A percentile compares a stretch with the other conserved stretches of the same genome.
Evolutionary conservation across 1,140 invertebrate species (phyloP).

Genomic region (Magallana ariakensis): DNA sequence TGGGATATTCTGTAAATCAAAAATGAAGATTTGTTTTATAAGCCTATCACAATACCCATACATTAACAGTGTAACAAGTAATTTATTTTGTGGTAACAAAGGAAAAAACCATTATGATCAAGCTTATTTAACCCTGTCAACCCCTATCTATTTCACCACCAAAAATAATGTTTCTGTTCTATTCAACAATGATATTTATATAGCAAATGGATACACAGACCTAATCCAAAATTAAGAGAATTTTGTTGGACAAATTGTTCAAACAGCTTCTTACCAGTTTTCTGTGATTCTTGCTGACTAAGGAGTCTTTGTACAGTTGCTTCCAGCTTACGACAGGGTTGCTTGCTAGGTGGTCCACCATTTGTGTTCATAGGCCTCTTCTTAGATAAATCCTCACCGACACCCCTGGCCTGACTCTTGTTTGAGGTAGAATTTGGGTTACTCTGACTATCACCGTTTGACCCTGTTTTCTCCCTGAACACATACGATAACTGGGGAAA

Average conservation of each 20-base stretch:
- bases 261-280: not conserved
- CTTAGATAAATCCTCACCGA: conserved; percentile 10
- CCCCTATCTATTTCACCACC: too few species aligned
- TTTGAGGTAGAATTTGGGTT: conserved; percentile 4
- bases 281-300: conserved; percentile 40
- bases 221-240: not conserved
- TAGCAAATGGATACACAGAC: too few species aligned
- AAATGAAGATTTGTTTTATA: not conserved
- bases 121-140: too few species aligned
- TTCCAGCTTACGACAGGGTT: conserved; percentile 52
- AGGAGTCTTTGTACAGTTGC: conserved; percentile 53
- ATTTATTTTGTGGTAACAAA: too few species aligned
- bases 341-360: conserved; percentile 32
- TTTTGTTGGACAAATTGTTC: not conserved
- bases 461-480: conserved; percentile 64
- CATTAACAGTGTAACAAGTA: too few species aligned
- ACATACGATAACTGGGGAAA: conserved; percentile 76
- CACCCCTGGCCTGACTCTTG: not conserved
- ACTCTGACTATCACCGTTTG: conserved; percentile 48
- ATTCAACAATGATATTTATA: too few species aligned
- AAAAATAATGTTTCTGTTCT: too few species aligned
- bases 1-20: conserved; percentile 25
- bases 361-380: conserved; percentile 40
- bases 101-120: too few species aligned
- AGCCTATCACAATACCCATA: not conserved